phyloP scores from a whole-genome alignment of 2,797 vertebrate species.

The Sebastiscus tertius region DNA sequence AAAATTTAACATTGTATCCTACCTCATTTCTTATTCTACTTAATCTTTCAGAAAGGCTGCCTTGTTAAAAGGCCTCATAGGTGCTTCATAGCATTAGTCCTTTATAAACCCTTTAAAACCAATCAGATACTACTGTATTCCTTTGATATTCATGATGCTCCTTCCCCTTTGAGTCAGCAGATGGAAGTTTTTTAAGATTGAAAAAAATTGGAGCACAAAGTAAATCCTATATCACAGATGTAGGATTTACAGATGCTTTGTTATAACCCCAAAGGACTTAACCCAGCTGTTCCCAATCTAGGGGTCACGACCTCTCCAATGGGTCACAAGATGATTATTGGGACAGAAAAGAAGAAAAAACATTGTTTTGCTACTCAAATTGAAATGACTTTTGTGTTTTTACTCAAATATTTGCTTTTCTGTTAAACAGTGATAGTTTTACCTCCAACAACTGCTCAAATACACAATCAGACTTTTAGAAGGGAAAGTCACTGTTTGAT shows the following conservation, averaged over 20 bases:
- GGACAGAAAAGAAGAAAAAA: background rate
- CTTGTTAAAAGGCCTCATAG: background rate
- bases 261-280: background rate
- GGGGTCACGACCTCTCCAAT: background rate
- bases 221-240: background rate
- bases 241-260: background rate
- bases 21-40: background rate
- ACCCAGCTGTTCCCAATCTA: background rate
- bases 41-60: background rate
- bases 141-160: background rate
- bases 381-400: background rate
- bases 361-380: background rate
- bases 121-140: background rate
- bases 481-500: background rate
- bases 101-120: background rate
- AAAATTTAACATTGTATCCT: background rate
- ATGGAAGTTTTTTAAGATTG: background rate
- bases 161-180: background rate
- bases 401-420: background rate
- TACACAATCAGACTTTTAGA: background rate
- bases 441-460: background rate
- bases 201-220: background rate
- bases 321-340: background rate
- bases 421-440: background rate
- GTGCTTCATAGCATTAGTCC: background rate